Conservation (phyloP, 2,797 vertebrate species). For the Paratrypauchen microcephalus region DNA sequence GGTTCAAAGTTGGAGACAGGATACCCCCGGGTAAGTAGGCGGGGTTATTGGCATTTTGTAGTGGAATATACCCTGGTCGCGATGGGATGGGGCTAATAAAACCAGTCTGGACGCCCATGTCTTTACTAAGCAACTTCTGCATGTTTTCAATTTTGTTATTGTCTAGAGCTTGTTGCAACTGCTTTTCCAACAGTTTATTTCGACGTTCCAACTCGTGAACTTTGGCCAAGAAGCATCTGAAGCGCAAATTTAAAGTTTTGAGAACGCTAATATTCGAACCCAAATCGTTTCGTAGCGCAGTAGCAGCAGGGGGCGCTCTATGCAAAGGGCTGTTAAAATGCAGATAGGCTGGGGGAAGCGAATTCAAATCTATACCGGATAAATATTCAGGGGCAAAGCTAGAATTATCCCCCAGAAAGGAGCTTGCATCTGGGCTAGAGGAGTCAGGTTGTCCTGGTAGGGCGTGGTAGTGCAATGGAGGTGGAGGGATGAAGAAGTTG, state of each 20-base stretch:
- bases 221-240: constrained; percentile 95
- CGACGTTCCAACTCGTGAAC: constrained; percentile 94
- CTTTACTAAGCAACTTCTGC: constrained; percentile 72
- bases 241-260: constrained; percentile 94
- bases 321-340: constrained; percentile 58
- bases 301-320: constrained; percentile 80
- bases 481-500: constrained; percentile 73
- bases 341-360: constrained; percentile 63
- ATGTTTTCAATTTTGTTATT: constrained; percentile 61
- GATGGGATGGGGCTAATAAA: constrained; percentile 79
- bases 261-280: constrained; percentile 96
- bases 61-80: constrained; percentile 69
- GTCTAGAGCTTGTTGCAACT: constrained; percentile 90
- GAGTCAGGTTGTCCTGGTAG: constrained; percentile 59
- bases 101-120: constrained; percentile 89
- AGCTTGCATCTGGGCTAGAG: constrained; percentile 54
- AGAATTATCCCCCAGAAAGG: constrained; percentile 62
- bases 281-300: constrained; percentile 93
- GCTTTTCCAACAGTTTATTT: constrained; percentile 93
- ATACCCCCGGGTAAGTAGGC: constrained; percentile 63
- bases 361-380: constrained; percentile 62
- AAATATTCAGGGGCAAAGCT: constrained; percentile 57
- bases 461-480: constrained; percentile 49
- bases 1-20: constrained; percentile 65
- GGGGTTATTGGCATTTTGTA: constrained; percentile 78